Conservation (phyloP, 2,113 vertebrate species). For the Equus przewalskii region DNA sequence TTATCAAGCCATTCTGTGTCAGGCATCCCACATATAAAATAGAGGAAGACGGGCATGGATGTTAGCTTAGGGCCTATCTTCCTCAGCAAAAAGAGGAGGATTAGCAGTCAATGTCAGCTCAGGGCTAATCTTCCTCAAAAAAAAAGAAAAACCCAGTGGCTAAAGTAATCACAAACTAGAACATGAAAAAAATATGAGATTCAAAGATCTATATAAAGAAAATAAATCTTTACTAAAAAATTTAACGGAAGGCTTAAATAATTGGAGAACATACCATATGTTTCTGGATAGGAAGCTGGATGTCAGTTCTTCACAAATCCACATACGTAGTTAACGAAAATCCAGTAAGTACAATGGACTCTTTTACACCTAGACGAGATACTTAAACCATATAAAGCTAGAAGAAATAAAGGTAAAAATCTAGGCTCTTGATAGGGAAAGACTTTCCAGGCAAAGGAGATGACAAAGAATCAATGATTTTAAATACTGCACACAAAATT, state of each 20-base stretch:
- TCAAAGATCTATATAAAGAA: conserved; percentile 21
- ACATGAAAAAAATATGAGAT: not conserved
- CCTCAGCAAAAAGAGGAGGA: too few relatives aligned
- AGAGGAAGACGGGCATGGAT: too few relatives aligned
- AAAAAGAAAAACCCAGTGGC: conserved; percentile 3
- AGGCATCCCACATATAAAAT: too few relatives aligned
- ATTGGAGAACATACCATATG: not conserved
- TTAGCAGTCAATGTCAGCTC: too few relatives aligned
- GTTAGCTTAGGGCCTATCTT: too few relatives aligned
- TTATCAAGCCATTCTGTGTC: too few relatives aligned
- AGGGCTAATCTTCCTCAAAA: too few relatives aligned
- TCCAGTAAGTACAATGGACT: not conserved
- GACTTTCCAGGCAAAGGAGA: not conserved
- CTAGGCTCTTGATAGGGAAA: not conserved
- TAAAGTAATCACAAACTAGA: conserved; percentile 46
- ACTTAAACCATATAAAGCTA: not conserved
- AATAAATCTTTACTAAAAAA: not conserved
- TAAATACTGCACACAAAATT: not conserved
- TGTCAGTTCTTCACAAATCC: not conserved
- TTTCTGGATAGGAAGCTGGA: not conserved
- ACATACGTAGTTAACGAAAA: not conserved
- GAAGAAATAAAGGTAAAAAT: not conserved
- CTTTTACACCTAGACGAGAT: not conserved
- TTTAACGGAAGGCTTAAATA: conserved; percentile 22
- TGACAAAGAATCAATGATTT: not conserved